Evolutionary conservation across 2,113 vertebrate genomes (phyloP).

Genomic region (Eptesicus fuscus): DNA sequence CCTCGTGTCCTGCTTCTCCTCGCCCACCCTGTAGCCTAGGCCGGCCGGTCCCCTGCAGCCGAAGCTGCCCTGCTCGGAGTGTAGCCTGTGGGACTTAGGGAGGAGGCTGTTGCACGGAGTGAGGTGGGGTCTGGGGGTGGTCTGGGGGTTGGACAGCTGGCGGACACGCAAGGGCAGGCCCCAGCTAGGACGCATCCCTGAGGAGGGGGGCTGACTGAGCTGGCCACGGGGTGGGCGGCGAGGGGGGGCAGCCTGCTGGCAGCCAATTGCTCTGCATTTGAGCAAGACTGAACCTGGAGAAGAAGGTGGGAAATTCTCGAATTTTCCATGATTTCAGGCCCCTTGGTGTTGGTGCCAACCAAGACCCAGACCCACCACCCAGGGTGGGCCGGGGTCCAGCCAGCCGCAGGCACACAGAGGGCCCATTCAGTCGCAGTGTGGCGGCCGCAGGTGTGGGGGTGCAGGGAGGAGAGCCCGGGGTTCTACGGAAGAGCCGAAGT

Average conservation of each 20-base stretch:
- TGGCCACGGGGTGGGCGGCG: neutral
- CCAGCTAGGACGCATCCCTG: neutral
- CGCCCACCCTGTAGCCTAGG: neutral
- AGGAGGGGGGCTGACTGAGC: neutral
- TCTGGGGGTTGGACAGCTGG: neutral
- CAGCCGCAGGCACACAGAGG: slow-evolving; percentile 59
- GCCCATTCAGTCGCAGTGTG: neutral
- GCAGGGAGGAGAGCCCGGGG: neutral
- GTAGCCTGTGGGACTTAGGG: neutral
- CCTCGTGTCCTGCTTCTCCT: neutral
- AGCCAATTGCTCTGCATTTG: neutral
- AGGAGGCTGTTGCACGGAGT: neutral
- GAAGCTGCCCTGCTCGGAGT: too few species aligned
- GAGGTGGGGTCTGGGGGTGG: neutral
- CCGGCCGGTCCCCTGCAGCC: neutral
- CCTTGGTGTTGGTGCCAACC: slow-evolving; percentile 19
- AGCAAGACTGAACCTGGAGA: slow-evolving; percentile 14
- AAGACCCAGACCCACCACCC: slow-evolving; percentile 63
- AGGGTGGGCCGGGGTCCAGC: slow-evolving; percentile 57
- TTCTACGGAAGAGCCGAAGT: neutral
- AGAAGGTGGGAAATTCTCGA: slow-evolving; percentile 18
- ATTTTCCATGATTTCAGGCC: slow-evolving; percentile 70
- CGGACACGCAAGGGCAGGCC: neutral
- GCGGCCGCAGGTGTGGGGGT: slow-evolving; percentile 2
- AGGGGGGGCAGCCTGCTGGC: neutral